Conservation (phyloP, 2,797 vertebrate genomes). For the Spheniscus humboldti region DNA sequence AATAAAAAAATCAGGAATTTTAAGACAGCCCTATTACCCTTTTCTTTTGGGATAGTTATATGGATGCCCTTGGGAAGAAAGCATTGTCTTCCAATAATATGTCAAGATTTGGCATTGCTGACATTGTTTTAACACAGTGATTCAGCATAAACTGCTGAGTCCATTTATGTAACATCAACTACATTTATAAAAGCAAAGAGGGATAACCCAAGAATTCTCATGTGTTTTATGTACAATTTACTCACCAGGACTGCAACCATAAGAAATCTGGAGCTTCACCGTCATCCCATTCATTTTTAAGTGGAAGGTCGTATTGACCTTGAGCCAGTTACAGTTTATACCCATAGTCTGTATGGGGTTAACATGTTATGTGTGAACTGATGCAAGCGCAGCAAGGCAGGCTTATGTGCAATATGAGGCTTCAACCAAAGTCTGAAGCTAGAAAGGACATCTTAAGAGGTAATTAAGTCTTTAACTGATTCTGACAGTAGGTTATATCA, state of each 20-base stretch:
- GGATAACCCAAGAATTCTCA: background rate
- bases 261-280: background rate
- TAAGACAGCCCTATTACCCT: background rate
- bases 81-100: background rate
- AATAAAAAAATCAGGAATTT: background rate
- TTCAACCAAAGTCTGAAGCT: background rate
- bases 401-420: background rate
- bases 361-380: accelerated
- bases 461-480: background rate
- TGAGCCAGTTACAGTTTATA: background rate
- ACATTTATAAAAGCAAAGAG: background rate
- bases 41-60: background rate
- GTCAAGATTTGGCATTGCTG: background rate
- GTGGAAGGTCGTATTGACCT: background rate
- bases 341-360: background rate
- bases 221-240: background rate
- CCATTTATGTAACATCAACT: background rate
- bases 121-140: background rate
- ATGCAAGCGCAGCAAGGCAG: background rate
- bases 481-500: background rate
- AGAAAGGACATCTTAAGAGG: background rate
- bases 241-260: background rate
- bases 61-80: background rate
- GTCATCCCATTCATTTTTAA: background rate
- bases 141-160: background rate